Percentiles rank a stretch among this genome's conserved stretches.
Conservation (phyloP, 2,888 invertebrate genomes). For the Polydesmus complanatus region DNA sequence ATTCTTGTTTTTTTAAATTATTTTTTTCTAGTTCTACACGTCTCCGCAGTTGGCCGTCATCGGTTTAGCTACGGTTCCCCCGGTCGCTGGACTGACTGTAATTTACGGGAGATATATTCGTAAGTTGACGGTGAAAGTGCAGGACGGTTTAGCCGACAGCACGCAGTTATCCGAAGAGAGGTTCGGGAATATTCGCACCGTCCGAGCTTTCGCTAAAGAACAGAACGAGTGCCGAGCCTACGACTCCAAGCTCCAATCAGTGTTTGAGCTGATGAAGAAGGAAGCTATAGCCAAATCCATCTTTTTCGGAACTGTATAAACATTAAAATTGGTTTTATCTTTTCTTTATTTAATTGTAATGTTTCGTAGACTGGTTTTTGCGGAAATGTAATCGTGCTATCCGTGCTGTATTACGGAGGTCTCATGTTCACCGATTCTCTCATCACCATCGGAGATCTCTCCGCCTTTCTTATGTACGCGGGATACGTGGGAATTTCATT, state of each 20-base stretch:
- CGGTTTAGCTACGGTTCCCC: constrained; percentile 77
- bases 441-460: constrained; percentile 65
- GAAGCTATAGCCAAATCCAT: constrained; percentile 74
- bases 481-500: constrained; percentile 84
- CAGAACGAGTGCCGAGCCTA: constrained; percentile 56
- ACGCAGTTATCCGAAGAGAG: constrained; percentile 76
- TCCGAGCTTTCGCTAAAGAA: constrained; percentile 84
- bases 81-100: constrained; percentile 67
- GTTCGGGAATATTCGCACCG: constrained; percentile 80
- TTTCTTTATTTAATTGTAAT: background rate
- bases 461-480: constrained; percentile 87
- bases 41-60: constrained; percentile 76
- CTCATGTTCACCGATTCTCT: constrained; percentile 66
- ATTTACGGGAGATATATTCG: constrained; percentile 56
- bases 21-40: constrained; percentile 59
- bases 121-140: constrained; percentile 61
- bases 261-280: constrained; percentile 64
- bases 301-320: constrained; percentile 74
- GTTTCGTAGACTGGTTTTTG: constrained; percentile 56
- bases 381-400: constrained; percentile 76
- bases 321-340: background rate
- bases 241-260: constrained; percentile 48
- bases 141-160: constrained; percentile 43
- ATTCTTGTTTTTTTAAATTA: constrained; percentile 6
- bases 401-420: constrained; percentile 85